Percentiles rank a stretch among this genome's conserved stretches.
These are phyloP conservation scores for Ceratina japonica DNA, from an alignment of 1,140 invertebrate genomes.

Conservation along the genomic window DNA sequence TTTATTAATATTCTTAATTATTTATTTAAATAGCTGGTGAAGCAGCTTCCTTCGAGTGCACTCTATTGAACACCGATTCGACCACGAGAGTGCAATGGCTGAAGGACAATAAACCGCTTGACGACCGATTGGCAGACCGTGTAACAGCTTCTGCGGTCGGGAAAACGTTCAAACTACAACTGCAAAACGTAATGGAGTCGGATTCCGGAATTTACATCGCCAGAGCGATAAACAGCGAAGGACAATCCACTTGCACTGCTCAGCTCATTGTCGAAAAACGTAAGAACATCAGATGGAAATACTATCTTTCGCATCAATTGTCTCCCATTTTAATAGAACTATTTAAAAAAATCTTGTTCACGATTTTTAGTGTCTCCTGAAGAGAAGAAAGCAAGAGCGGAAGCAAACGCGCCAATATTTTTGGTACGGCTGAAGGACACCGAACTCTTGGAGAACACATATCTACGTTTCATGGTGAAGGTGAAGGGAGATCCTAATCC, in stretches of 20 bases:
- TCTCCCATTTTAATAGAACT: not conserved
- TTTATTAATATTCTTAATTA: not conserved
- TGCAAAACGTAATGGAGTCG: conserved; percentile 89
- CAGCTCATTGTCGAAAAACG: conserved; percentile 91
- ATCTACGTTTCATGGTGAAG: conserved; percentile 93
- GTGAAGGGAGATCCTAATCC: conserved; percentile 93
- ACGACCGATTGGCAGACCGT: conserved; percentile 87
- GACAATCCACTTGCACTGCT: conserved; percentile 90
- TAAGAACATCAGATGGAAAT: conserved; percentile 79
- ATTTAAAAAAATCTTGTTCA: not conserved
- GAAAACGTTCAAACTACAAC: conserved; percentile 84
- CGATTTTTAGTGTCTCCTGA: conserved; percentile 83
- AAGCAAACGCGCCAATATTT: conserved; percentile 88
- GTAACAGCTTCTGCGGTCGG: conserved; percentile 82
- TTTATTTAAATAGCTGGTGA: conserved; percentile 86
- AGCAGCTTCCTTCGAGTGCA: conserved; percentile 90
- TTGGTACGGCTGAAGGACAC: conserved; percentile 91
- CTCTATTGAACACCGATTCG: conserved; percentile 79
- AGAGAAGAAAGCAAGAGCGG: conserved; percentile 84
- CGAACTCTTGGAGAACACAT: conserved; percentile 92
- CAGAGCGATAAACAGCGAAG: conserved; percentile 89
- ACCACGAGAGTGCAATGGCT: conserved; percentile 88
- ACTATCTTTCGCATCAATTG: too few relatives aligned
- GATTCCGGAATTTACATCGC: conserved; percentile 96
- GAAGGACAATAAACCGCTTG: conserved; percentile 92